Evolutionary conservation across 2,113 vertebrate species (phyloP).

Genomic region (Gymnogyps californianus): DNA sequence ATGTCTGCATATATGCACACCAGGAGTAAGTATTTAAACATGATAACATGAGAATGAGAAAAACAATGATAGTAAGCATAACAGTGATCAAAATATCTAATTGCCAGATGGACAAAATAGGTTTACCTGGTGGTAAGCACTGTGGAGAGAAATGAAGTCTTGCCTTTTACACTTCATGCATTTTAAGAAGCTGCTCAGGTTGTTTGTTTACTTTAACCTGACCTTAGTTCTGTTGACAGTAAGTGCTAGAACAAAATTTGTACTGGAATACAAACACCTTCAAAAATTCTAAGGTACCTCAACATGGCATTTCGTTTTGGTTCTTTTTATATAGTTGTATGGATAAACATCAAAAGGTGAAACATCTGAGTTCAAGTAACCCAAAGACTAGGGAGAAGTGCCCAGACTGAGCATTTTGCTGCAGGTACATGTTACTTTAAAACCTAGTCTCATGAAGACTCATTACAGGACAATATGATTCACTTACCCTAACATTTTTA

Average conservation of each 20-base stretch:
- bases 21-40: neutral
- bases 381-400: neutral
- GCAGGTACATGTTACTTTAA: neutral
- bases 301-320: neutral
- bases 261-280: neutral
- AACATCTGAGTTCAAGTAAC: neutral
- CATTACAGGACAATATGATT: neutral
- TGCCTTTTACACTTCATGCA: neutral
- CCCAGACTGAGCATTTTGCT: neutral
- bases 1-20: neutral
- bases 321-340: neutral
- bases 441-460: neutral
- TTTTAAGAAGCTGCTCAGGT: constrained; percentile 1
- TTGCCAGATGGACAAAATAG: neutral
- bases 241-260: neutral
- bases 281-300: neutral
- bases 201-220: neutral
- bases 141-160: neutral
- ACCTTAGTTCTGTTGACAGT: neutral
- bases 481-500: neutral
- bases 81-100: neutral
- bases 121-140: neutral
- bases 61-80: neutral
- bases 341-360: neutral
- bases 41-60: neutral